Base-by-base conservation (phyloP, 2,888 invertebrate species). In the Volucella inanis region DNA sequence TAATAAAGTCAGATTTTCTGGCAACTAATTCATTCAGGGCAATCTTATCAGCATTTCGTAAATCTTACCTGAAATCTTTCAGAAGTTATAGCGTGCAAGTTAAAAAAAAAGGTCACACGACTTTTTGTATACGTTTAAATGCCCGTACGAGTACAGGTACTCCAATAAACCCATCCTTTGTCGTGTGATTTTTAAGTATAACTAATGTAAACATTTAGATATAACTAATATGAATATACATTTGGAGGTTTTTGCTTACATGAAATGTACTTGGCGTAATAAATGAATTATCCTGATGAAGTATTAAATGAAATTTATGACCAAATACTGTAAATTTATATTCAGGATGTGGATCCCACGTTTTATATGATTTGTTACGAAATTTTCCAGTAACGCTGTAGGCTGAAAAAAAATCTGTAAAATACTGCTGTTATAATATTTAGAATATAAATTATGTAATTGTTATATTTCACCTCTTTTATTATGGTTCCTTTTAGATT, bases 321-420 rank as follows among this genome's bases (percentile, higher is more conserved):
- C 94, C 95, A 89, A 95, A 96, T 22, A 95, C 95, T 47, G 93
- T 92, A 81, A 96, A 94, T 88, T 93, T 93, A 90, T 96, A 96
- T 88, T 94, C 93, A 2, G 95, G 95, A 92, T 95, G 95, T 3
- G 95, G 95, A 90, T 96, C 95, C 95, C 96, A 96, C 67, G 95
- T 93, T 88, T 93, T 93, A 49, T 94, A 94, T 61, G 93, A 92
- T 87, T 93, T 93, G 87, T 93, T 94, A 49, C 95, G 93, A 90
- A 94, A 95, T 89, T 95, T 95, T 14, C 95, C 95, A 74, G 94
- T 94, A 90, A 94, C 93, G 89, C 94, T 94, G 80, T 91, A 92
- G 59, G 91, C 91, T 61, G 92, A 89, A 80, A 90, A 89, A 79
- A 91, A 91, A 87, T 90, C 90, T 89, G 15, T 2, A 43, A 72